These are phyloP conservation scores for Megaceryle torquata DNA, from an alignment of 2,113 vertebrate genomes.

Conservation along the genomic window DNA sequence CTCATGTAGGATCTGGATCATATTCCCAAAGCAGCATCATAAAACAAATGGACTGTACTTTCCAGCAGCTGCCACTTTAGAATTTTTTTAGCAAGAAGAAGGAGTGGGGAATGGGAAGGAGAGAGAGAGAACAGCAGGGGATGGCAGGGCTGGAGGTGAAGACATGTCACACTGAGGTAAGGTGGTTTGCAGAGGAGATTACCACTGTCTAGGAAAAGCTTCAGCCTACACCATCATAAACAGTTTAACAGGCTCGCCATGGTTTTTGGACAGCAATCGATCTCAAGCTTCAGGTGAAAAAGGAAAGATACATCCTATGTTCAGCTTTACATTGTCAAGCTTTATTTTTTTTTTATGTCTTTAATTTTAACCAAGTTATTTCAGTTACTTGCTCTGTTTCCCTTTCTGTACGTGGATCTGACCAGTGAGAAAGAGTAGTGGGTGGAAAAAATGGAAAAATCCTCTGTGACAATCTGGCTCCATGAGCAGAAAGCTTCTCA, in stretches of 20 bases:
- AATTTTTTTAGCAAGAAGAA: neutral
- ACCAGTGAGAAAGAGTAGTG: neutral
- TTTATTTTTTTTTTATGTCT: neutral
- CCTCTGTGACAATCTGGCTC: neutral
- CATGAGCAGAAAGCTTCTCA: neutral
- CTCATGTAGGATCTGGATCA: neutral
- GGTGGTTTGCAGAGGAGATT: slow-evolving; percentile 3
- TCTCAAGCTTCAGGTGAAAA: neutral
- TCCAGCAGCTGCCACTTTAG: slow-evolving; percentile 40
- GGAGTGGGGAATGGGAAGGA: neutral
- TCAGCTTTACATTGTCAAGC: neutral
- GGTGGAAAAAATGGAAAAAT: neutral
- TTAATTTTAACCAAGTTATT: neutral
- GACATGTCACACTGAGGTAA: neutral
- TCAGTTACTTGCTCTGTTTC: neutral
- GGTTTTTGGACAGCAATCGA: neutral
- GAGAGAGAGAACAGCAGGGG: neutral
- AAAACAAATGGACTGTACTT: slow-evolving; percentile 13
- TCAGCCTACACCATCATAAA: neutral
- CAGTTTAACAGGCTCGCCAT: neutral
- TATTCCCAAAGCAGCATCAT: slow-evolving; percentile 17
- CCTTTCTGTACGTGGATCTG: neutral
- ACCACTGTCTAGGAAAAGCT: neutral
- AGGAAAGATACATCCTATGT: neutral
- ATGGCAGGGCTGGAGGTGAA: neutral